Percentiles rank a stretch among this genome's conserved stretches.
Evolutionary conservation across 2,797 vertebrate species (phyloP).

Genomic region (Enteromius paludinosus): DNA sequence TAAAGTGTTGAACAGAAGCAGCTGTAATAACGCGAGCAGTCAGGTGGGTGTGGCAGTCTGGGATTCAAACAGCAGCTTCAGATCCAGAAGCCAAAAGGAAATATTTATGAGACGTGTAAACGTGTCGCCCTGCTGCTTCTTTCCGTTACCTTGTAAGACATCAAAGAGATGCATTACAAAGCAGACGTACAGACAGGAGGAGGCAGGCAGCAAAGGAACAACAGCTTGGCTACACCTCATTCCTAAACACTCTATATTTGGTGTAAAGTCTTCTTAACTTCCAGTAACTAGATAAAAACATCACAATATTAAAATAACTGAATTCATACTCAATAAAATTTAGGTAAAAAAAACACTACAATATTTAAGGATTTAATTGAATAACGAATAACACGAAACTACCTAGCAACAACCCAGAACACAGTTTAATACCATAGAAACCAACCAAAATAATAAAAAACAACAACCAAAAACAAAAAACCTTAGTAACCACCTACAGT

Average conservation of each 20-base stretch:
- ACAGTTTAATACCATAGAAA: background rate
- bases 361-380: background rate
- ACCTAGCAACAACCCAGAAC: background rate
- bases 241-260: background rate
- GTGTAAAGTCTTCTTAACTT: background rate
- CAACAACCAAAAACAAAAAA: background rate
- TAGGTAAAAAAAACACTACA: background rate
- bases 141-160: conserved; percentile 43
- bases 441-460: no score
- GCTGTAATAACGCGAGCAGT: background rate
- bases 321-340: background rate
- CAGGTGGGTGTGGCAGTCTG: background rate
- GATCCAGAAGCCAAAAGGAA: conserved; percentile 64
- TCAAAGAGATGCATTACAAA: conserved; percentile 31
- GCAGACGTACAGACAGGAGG: background rate
- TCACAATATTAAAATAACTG: background rate
- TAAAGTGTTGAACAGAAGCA: conserved; percentile 62
- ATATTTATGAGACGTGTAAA: conserved; percentile 72
- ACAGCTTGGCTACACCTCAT: background rate
- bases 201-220: background rate
- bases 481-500: background rate
- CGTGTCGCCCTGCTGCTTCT: conserved; percentile 53
- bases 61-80: conserved; percentile 22
- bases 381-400: background rate
- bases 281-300: background rate